A percentile compares a stretch with the other conserved stretches of the same genome.
Conservation (phyloP, 2,113 vertebrate species). For the Prunella himalayana region DNA sequence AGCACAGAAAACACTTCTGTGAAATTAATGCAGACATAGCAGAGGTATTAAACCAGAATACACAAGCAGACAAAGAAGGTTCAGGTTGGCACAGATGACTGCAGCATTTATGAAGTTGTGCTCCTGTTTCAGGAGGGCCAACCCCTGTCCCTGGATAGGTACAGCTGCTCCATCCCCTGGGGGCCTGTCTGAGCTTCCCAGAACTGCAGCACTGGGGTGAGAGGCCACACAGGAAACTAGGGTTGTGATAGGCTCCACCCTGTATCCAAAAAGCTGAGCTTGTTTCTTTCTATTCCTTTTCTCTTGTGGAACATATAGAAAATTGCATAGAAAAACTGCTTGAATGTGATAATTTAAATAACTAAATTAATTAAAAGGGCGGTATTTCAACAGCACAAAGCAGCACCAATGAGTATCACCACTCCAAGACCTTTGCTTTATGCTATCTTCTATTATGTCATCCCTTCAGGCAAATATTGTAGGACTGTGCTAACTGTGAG, state of each 20-base stretch:
- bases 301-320: neutral
- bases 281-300: neutral
- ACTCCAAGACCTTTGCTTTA: neutral
- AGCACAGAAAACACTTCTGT: neutral
- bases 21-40: neutral
- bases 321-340: neutral
- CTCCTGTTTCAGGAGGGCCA: neutral
- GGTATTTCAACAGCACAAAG: neutral
- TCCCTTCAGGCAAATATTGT: neutral
- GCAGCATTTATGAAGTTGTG: neutral
- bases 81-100: neutral
- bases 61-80: neutral
- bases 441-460: neutral
- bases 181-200: neutral
- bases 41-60: neutral
- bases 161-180: neutral
- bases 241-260: neutral
- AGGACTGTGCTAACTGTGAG: neutral
- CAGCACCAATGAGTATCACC: neutral
- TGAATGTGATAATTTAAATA: neutral
- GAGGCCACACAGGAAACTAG: neutral
- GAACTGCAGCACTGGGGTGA: neutral
- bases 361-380: neutral
- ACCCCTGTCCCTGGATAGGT: neutral
- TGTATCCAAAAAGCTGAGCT: neutral